Conservation (phyloP, 2,888 invertebrate species). For the Esperia sulphurella region DNA sequence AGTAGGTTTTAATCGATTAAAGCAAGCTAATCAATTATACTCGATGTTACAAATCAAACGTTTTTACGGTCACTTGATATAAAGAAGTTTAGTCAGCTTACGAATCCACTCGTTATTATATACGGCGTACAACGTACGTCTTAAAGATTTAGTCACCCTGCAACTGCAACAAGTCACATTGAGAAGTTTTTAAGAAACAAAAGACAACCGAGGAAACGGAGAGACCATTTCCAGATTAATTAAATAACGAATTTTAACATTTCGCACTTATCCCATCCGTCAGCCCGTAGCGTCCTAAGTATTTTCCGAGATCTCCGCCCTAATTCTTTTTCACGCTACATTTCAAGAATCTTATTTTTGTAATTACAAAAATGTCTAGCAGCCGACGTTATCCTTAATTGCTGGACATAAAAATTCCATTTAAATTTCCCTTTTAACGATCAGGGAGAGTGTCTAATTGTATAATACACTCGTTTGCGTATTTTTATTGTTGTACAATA, state of each 20-base stretch:
- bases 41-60: too few species aligned
- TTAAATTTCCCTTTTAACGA: slow-evolving; percentile 80
- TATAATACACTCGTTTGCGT: slow-evolving; percentile 80
- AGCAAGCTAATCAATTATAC: too few species aligned
- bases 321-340: slow-evolving; percentile 79
- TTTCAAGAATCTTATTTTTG: slow-evolving; percentile 80
- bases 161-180: too few species aligned
- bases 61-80: too few species aligned
- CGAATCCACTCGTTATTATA: too few species aligned
- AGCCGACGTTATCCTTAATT: slow-evolving; percentile 79
- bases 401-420: slow-evolving; percentile 81
- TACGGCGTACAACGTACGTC: too few species aligned
- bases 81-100: too few species aligned
- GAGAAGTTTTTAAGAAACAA: neutral
- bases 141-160: too few species aligned
- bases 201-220: neutral
- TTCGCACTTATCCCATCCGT: slow-evolving; percentile 58
- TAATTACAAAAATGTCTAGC: slow-evolving; percentile 80
- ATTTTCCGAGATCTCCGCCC: slow-evolving; percentile 67
- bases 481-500: slow-evolving; percentile 78
- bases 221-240: slow-evolving; percentile 7
- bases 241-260: slow-evolving; percentile 42
- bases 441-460: slow-evolving; percentile 78
- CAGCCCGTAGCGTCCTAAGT: slow-evolving; percentile 52
- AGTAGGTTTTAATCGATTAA: too few species aligned